These are phyloP conservation scores for Leptodactylus fuscus DNA, from an alignment of 2,113 vertebrate species.

Conservation along the genomic window DNA sequence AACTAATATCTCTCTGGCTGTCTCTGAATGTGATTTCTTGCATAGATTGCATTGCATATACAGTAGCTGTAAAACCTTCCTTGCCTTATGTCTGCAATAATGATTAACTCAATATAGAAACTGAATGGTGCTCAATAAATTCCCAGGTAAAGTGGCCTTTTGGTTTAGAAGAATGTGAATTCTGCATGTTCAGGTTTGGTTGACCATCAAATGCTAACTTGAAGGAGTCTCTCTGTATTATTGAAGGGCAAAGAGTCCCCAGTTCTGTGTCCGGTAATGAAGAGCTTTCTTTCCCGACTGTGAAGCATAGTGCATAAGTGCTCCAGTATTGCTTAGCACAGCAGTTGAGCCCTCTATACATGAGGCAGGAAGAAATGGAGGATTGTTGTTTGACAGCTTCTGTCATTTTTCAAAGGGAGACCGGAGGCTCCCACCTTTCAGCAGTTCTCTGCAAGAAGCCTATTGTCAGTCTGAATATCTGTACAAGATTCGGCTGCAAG, in stretches of 20 bases:
- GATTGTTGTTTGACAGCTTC: background rate
- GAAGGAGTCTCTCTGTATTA: background rate
- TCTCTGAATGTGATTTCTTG: no score
- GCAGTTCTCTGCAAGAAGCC: background rate
- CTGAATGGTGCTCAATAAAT: no score
- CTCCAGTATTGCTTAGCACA: background rate
- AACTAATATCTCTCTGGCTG: no score
- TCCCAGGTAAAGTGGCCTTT: no score
- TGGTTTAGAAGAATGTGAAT: no score
- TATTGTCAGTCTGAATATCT: constrained; percentile 47
- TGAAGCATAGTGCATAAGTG: background rate
- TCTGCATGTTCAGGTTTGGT: background rate
- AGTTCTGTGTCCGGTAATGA: background rate
- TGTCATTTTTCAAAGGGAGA: constrained; percentile 7
- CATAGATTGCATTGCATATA: no score
- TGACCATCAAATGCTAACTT: background rate
- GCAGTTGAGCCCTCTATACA: background rate
- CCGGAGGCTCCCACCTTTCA: background rate
- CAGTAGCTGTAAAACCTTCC: no score
- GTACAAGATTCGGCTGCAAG: constrained; percentile 17
- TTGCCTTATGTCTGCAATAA: no score
- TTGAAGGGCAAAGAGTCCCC: no score
- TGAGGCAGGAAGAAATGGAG: background rate
- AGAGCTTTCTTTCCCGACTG: background rate
- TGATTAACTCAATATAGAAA: no score